phyloP scores from a whole-genome alignment of 2,113 vertebrate genomes.

The Melanerpes aurifrons region DNA sequence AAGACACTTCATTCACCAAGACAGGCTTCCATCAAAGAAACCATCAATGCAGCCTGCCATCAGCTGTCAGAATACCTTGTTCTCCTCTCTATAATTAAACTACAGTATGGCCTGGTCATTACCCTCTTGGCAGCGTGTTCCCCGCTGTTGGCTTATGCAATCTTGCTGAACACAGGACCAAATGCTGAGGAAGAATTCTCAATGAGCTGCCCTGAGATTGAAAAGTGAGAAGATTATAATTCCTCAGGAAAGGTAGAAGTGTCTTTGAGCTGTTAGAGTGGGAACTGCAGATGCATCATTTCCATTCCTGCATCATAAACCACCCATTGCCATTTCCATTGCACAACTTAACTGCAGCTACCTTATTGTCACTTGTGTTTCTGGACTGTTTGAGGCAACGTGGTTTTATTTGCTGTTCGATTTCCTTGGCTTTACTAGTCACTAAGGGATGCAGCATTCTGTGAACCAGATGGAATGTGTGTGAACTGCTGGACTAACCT shows the following conservation, averaged over 20 bases:
- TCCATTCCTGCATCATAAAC: neutral
- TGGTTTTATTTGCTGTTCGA: neutral
- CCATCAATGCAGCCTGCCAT: conserved; percentile 18
- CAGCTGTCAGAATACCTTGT: conserved; percentile 26
- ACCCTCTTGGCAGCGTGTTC: neutral
- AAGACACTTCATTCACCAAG: conserved; percentile 33
- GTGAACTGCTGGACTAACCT: conserved; percentile 8
- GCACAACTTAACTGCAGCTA: neutral
- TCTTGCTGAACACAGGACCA: neutral
- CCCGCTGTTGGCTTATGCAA: neutral
- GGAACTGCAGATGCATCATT: neutral
- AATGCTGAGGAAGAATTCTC: neutral
- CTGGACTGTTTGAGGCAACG: neutral
- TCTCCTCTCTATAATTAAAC: conserved; percentile 33
- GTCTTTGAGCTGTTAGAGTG: neutral
- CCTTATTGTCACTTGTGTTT: neutral
- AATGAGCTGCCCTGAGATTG: neutral
- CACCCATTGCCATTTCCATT: neutral
- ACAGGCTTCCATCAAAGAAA: conserved; percentile 56
- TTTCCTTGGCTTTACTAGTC: conserved; percentile 39
- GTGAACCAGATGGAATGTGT: conserved; percentile 27
- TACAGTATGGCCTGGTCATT: neutral
- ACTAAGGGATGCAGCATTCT: conserved; percentile 19
- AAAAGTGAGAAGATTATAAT: neutral
- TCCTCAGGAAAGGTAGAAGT: neutral